Base-by-base conservation (phyloP, 2,888 invertebrate species). In the Oscheius sp. region DNA sequence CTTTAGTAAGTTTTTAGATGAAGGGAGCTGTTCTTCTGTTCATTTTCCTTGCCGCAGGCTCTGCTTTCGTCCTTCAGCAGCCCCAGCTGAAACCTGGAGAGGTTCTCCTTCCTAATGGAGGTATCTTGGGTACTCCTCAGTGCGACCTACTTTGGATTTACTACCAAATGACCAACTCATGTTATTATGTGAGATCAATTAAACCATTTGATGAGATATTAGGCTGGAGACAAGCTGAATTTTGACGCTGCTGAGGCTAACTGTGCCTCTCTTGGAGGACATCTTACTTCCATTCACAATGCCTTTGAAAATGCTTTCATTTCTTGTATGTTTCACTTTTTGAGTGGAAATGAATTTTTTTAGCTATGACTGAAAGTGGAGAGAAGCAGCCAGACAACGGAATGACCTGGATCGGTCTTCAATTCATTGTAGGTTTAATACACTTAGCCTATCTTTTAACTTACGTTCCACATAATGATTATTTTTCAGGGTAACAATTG, bases 201-300 rank as follows among this genome's bases (percentile, higher is more conserved):
- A 26, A 47, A 36, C 36, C 36, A 9, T 14, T 17, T 8, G 24
- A 28, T n/a, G 20, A 32, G 9, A 12, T 56, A 54, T 30, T 17
- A 67, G 67, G 47, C 57, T n/a, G 67, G 67, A 33, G 67, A 67
- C 49, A 44, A 59, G 28, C 49, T 67, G 14, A 50, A 67, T 59
- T 67, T 67, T 33, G 71, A 73, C 59, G 74, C 77, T 12, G 79
- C 77, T 22, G 77, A 79, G 68, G 72, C 70, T 24, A 70, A 70
- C n/a, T 80, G 80, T 61, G 56, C 32, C 22, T 70, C 67, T 9
- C 72, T 69, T n/a, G 73, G 77, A 50, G 77, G 77, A 17, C 75
- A 78, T 50, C 63, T 79, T 20, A 65, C 77, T 4, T 80, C 80
- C 2, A 71, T 79, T 17, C 72, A 70, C 33, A 76, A 75, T 32